These are phyloP conservation scores for Brachionus paranguensis DNA, from an alignment of 1,140 invertebrate genomes.

Conservation along the genomic window DNA sequence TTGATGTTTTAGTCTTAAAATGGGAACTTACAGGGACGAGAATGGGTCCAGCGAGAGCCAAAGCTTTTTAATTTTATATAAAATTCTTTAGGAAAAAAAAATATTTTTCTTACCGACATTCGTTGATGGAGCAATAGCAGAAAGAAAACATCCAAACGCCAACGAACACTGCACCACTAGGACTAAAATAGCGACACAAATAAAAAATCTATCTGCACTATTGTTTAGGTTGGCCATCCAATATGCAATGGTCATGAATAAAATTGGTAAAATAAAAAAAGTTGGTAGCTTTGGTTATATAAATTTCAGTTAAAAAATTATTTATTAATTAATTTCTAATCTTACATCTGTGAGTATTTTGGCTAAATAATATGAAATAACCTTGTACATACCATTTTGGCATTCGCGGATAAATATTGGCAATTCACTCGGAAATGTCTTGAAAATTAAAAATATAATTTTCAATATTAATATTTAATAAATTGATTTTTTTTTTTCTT, in stretches of 20 bases:
- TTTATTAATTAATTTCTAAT: neutral
- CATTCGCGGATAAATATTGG: conserved; percentile 27
- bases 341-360: conserved; percentile 34
- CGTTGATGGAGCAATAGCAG: conserved; percentile 3
- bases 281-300: conserved; percentile 67
- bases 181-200: neutral
- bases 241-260: conserved; percentile 18
- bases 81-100: neutral
- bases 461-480: no score
- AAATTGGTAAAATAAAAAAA: conserved; percentile 66
- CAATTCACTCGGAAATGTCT: conserved; percentile 21
- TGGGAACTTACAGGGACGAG: neutral
- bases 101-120: neutral
- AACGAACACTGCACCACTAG: conserved; percentile 22
- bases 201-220: neutral
- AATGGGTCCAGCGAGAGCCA: neutral
- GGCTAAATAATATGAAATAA: conserved; percentile 24
- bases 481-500: no score
- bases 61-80: neutral
- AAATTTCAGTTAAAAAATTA: conserved; percentile 80
- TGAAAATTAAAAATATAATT: no score
- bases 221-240: conserved; percentile 39
- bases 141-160: conserved; percentile 19
- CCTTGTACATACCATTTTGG: conserved; percentile 25
- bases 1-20: neutral